Conservation (phyloP, 2,888 invertebrate species). For the Argyresthia goedartella region DNA sequence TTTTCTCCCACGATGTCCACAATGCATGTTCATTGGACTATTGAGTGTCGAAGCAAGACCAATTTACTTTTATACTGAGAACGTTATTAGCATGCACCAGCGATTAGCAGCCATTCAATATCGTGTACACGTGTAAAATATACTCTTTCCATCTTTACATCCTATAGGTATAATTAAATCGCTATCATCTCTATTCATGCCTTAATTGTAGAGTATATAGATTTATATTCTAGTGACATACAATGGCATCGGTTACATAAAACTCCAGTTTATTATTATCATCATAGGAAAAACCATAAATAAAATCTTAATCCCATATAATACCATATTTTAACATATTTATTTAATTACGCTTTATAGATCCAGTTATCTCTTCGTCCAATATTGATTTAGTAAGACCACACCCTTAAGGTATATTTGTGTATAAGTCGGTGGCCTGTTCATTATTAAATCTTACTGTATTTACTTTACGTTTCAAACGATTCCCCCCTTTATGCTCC, state of each 20-base stretch:
- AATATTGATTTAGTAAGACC: too few relatives aligned
- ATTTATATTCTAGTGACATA: too few relatives aligned
- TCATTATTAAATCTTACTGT: neutral
- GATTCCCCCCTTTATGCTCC: slow-evolving; percentile 15
- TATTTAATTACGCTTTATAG: too few relatives aligned
- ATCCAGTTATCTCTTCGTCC: too few relatives aligned
- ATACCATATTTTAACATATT: too few relatives aligned
- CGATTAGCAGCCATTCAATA: slow-evolving; percentile 2
- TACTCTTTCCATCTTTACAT: neutral
- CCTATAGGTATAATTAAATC: neutral
- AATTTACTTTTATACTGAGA: slow-evolving; percentile 19
- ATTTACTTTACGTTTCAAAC: slow-evolving; percentile 17
- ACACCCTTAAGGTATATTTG: too few relatives aligned
- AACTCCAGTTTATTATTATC: too few relatives aligned
- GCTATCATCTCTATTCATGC: neutral
- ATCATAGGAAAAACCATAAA: too few relatives aligned
- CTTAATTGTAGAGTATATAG: too few relatives aligned
- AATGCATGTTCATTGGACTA: slow-evolving; percentile 9
- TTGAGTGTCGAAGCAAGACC: slow-evolving; percentile 19
- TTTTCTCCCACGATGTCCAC: slow-evolving; percentile 6
- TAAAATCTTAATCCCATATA: too few relatives aligned
- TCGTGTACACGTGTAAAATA: neutral
- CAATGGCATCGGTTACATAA: too few relatives aligned
- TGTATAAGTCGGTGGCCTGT: too few relatives aligned
- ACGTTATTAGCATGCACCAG: slow-evolving; percentile 8